These are phyloP conservation scores for Triops longicaudatus DNA, from an alignment of 1,140 invertebrate species.

Conservation along the genomic window DNA sequence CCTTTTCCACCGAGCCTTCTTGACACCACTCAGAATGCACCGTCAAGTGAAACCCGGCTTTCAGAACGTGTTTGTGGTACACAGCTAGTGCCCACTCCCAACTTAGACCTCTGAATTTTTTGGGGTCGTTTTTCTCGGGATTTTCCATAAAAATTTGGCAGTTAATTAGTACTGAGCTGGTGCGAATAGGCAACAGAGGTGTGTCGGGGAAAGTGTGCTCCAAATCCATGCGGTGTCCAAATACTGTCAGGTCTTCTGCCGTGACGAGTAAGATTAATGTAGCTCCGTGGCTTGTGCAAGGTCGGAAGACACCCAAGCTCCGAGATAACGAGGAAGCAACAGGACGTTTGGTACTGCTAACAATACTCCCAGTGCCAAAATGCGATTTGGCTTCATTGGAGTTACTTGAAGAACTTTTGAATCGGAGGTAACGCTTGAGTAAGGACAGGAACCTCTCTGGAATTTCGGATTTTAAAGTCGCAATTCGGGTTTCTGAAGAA, in stretches of 20 bases:
- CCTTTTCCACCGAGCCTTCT: background rate
- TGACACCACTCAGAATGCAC: slow-evolving; percentile 27
- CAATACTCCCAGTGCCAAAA: background rate
- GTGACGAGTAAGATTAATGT: slow-evolving; percentile 24
- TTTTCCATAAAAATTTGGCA: slow-evolving; percentile 25
- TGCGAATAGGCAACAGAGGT: background rate
- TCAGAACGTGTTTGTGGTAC: slow-evolving; percentile 18
- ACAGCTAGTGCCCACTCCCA: slow-evolving; percentile 16
- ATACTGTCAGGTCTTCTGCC: slow-evolving; percentile 23
- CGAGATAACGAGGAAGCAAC: background rate
- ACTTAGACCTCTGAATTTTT: background rate
- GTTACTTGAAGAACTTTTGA: slow-evolving; percentile 18
- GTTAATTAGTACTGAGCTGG: slow-evolving; percentile 25
- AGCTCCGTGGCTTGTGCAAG: slow-evolving; percentile 23
- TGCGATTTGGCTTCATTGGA: background rate
- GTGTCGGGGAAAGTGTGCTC: slow-evolving; percentile 21
- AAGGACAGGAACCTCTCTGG: slow-evolving; percentile 19
- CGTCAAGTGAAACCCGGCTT: slow-evolving; percentile 25
- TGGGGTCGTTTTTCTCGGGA: background rate
- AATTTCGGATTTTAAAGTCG: background rate
- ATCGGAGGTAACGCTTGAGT: slow-evolving; percentile 26
- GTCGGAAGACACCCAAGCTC: slow-evolving; percentile 27
- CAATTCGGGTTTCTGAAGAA: background rate
- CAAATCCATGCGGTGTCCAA: slow-evolving; percentile 23
- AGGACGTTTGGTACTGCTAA: background rate